Conservation (phyloP, 1,140 invertebrate genomes). For the Pygmarrhopalites habei region DNA sequence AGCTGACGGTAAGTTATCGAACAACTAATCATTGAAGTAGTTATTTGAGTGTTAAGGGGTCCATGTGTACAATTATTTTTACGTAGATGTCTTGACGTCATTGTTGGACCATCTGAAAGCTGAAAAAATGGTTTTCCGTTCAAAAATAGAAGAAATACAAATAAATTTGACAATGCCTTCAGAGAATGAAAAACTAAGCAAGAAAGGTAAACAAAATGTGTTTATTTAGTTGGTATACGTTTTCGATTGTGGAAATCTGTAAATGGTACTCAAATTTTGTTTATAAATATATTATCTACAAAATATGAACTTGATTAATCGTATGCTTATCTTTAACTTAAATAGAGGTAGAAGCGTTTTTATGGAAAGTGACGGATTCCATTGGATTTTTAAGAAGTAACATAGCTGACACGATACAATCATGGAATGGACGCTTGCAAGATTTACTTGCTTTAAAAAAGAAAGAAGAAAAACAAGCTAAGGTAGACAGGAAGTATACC, state of each 20-base stretch:
- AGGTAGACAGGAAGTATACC: too few species aligned
- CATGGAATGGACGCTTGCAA: conserved; percentile 59
- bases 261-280: too few species aligned
- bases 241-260: too few species aligned
- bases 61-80: not conserved
- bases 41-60: not conserved
- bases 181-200: conserved; percentile 32
- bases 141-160: conserved; percentile 66
- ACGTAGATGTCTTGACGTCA: conserved; percentile 38
- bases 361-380: conserved; percentile 55
- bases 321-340: too few species aligned
- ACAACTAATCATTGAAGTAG: not conserved
- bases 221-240: too few species aligned
- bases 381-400: conserved; percentile 56
- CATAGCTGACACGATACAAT: conserved; percentile 56
- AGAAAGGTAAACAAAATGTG: conserved; percentile 34
- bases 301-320: too few species aligned
- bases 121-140: conserved; percentile 62
- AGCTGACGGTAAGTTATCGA: conserved; percentile 31
- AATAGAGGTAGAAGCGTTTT: conserved; percentile 38
- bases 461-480: conserved; percentile 49
- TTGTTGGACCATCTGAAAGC: conserved; percentile 54
- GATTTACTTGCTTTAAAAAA: conserved; percentile 47
- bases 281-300: too few species aligned
- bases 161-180: conserved; percentile 58